Evolutionary conservation across 2,113 vertebrate genomes (phyloP).

Genomic region (Corapipo altera): DNA sequence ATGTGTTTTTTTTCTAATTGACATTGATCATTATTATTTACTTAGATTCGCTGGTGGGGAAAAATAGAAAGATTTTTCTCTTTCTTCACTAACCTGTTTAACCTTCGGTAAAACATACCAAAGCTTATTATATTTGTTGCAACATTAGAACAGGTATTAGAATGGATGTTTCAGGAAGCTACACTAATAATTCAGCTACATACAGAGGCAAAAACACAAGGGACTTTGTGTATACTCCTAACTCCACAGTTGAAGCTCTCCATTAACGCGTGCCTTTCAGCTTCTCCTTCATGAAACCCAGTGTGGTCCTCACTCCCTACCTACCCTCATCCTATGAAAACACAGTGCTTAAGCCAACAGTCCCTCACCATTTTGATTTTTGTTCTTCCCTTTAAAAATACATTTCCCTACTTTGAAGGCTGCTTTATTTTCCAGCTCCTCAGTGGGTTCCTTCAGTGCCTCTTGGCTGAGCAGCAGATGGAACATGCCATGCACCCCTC

Average conservation of each 20-base stretch:
- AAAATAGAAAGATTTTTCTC: neutral
- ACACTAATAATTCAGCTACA: neutral
- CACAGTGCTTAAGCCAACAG: neutral
- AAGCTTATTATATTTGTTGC: neutral
- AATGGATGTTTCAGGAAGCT: neutral
- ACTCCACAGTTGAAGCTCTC: neutral
- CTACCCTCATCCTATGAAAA: neutral
- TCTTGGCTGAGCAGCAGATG: neutral
- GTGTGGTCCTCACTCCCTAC: neutral
- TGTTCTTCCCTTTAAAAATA: neutral
- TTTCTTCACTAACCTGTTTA: neutral
- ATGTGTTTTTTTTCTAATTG: neutral
- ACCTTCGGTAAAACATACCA: neutral
- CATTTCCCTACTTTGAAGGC: neutral
- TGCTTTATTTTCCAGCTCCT: neutral
- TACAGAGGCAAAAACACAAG: neutral
- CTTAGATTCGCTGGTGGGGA: neutral
- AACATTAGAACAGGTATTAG: neutral
- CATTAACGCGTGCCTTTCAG: neutral
- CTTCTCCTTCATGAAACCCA: neutral
- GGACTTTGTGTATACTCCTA: accelerated
- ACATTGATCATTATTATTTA: neutral
- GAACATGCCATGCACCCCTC: accelerated
- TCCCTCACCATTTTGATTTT: neutral
- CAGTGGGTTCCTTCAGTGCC: neutral